Percentiles rank a stretch among this genome's conserved stretches.
Evolutionary conservation across 2,113 vertebrate species (phyloP).

Genomic region (Cercopithecus mona): DNA sequence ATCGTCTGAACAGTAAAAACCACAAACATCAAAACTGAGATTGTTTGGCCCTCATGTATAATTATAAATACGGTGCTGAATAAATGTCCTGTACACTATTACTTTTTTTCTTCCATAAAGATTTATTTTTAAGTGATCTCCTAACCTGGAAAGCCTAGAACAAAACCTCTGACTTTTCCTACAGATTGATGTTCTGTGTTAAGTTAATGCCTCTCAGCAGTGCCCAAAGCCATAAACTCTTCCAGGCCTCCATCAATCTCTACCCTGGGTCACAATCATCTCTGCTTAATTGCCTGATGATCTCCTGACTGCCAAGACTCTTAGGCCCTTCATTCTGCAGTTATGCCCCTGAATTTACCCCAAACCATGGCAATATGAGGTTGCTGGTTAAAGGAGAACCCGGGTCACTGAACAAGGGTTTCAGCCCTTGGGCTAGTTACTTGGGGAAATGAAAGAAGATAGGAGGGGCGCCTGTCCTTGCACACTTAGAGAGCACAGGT

Average conservation of each 20-base stretch:
- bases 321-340: not conserved
- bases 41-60: not conserved
- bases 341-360: not conserved
- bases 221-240: not conserved
- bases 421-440: not conserved
- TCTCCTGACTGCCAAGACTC: not conserved
- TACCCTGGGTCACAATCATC: not conserved
- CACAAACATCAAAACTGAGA: not conserved
- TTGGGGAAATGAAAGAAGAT: not conserved
- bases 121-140: conserved; percentile 10
- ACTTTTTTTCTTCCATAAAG: not conserved
- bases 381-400: not conserved
- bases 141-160: conserved; percentile 1
- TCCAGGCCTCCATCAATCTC: not conserved
- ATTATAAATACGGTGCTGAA: not conserved
- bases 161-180: not conserved
- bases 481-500: not conserved
- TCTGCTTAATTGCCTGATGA: not conserved
- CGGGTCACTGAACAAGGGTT: not conserved
- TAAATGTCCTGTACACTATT: not conserved
- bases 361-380: not conserved
- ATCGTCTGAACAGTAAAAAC: not conserved
- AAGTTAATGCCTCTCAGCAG: not conserved
- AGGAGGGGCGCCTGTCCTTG: not conserved
- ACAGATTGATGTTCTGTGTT: not conserved